Evolutionary conservation across 2,797 vertebrate genomes (phyloP).

Genomic region (Bradypodion ventrale): DNA sequence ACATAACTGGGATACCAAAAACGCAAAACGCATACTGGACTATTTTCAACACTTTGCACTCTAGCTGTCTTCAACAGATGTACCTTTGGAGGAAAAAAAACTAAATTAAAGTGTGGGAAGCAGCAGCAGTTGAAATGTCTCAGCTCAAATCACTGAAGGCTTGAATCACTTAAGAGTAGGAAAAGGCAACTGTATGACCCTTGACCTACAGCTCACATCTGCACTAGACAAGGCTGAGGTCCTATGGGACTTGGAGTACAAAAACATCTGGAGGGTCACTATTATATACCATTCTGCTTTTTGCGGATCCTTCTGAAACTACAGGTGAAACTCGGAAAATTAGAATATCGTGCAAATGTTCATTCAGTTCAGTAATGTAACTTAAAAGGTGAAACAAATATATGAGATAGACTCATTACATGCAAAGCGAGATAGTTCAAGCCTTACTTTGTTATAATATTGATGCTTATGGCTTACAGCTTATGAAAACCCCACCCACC

Average conservation of each 20-base stretch:
- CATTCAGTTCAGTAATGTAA: too few species aligned
- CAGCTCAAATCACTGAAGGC: neutral
- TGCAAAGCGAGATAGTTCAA: too few species aligned
- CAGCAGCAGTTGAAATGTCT: too few species aligned
- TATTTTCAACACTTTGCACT: slow-evolving; percentile 73
- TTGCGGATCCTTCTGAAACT: neutral
- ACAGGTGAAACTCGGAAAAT: too few species aligned
- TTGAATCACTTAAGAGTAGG: neutral
- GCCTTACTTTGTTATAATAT: too few species aligned
- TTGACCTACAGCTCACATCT: neutral
- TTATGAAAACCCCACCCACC: too few species aligned
- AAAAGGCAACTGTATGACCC: too few species aligned
- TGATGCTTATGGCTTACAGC: too few species aligned
- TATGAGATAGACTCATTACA: too few species aligned
- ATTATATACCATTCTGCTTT: neutral
- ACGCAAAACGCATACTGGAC: slow-evolving; percentile 91
- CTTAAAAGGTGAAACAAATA: too few species aligned
- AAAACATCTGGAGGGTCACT: neutral
- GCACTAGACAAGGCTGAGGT: neutral
- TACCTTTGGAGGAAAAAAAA: slow-evolving; percentile 33
- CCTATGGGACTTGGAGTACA: neutral
- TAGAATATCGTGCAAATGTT: too few species aligned
- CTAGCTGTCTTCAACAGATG: slow-evolving; percentile 30
- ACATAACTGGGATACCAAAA: slow-evolving; percentile 92
- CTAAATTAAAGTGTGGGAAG: neutral